Evolutionary conservation across 2,797 vertebrate species (phyloP).

Genomic region (Hydrolagus colliei): DNA sequence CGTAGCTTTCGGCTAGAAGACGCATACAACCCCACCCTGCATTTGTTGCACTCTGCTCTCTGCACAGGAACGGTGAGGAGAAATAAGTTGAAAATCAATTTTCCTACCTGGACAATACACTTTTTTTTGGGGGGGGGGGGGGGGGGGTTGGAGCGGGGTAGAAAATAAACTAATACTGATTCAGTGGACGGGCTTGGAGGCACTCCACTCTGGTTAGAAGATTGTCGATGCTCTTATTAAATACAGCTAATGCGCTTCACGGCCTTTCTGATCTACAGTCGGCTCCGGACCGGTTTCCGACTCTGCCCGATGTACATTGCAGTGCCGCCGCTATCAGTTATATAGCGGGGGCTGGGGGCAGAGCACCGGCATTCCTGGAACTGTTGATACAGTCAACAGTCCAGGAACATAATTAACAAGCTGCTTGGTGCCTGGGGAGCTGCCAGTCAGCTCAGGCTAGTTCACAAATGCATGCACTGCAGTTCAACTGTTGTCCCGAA

Average conservation of each 20-base stretch:
- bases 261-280: background rate
- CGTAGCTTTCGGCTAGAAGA: constrained; percentile 15
- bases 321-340: background rate
- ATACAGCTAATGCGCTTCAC: background rate
- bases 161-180: background rate
- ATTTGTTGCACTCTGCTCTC: background rate
- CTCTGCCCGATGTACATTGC: background rate
- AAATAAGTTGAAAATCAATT: constrained; percentile 4
- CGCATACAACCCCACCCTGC: constrained; percentile 25
- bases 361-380: constrained; percentile 10
- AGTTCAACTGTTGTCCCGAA: constrained; percentile 41
- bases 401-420: constrained; percentile 55
- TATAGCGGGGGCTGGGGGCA: background rate
- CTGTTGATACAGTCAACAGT: constrained; percentile 47
- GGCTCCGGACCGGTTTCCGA: background rate
- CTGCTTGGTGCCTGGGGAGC: constrained; percentile 43
- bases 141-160: too few relatives aligned
- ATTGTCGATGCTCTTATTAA: background rate
- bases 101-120: constrained; percentile 19
- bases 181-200: constrained; percentile 3
- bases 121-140: too few relatives aligned
- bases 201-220: background rate
- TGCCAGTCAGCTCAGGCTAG: constrained; percentile 32
- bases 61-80: background rate
- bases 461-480: constrained; percentile 42